Percentiles rank a stretch among this genome's conserved stretches.
Evolutionary conservation across 2,113 vertebrate genomes (phyloP).

Genomic region (Xiphophorus hellerii): DNA sequence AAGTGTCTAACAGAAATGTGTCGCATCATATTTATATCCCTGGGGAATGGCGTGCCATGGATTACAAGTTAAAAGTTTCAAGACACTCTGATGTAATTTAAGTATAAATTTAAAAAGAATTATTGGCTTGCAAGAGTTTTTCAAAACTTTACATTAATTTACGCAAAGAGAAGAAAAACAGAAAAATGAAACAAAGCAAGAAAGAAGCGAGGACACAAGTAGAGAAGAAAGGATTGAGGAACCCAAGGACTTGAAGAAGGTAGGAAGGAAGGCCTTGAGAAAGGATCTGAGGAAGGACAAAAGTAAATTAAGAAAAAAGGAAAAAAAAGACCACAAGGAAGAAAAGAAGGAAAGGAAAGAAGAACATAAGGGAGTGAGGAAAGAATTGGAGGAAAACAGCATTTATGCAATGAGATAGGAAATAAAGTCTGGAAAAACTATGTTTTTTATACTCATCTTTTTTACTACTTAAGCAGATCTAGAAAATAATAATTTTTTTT

Average conservation of each 20-base stretch:
- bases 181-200: too few relatives aligned
- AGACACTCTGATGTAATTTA: neutral
- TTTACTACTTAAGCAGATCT: neutral
- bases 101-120: neutral
- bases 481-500: neutral
- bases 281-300: neutral
- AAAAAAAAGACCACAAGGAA: neutral
- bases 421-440: neutral
- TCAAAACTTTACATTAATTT: too few relatives aligned
- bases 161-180: too few relatives aligned
- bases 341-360: neutral
- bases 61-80: neutral
- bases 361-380: neutral
- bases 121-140: neutral
- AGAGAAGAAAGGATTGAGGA: too few relatives aligned
- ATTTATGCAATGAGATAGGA: neutral
- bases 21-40: neutral
- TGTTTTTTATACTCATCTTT: too few relatives aligned
- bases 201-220: too few relatives aligned
- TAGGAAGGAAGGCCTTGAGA: too few relatives aligned
- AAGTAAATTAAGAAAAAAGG: neutral
- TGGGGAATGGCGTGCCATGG: neutral
- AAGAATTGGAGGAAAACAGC: neutral
- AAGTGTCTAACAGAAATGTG: neutral
- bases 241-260: too few relatives aligned